phyloP scores from a whole-genome alignment of 1,140 invertebrate species.

The Psilanteris sp. region DNA sequence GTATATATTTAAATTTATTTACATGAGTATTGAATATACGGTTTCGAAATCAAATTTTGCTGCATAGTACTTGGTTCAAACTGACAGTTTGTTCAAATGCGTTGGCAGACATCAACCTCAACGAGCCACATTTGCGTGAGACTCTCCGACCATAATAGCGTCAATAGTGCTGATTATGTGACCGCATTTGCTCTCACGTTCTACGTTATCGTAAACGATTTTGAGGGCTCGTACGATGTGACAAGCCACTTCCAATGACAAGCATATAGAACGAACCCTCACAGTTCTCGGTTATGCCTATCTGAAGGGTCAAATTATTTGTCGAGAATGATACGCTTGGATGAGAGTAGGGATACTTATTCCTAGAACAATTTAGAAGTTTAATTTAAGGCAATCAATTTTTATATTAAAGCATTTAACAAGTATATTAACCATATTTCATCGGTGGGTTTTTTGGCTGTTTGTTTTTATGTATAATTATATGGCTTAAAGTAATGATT shows the following conservation, averaged over 20 bases:
- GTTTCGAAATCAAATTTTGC: constrained; percentile 39
- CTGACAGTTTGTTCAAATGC: constrained; percentile 47
- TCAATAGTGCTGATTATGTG: constrained; percentile 76
- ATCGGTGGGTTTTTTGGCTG: too few relatives aligned
- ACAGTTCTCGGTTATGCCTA: constrained; percentile 37
- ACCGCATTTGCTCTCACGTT: constrained; percentile 63
- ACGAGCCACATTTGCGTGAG: constrained; percentile 64
- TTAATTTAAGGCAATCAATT: too few relatives aligned
- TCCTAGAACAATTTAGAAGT: constrained; percentile 35
- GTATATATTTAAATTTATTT: constrained; percentile 51
- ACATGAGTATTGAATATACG: too few relatives aligned
- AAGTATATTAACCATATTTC: too few relatives aligned
- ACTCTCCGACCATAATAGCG: constrained; percentile 66
- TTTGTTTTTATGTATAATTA: too few relatives aligned
- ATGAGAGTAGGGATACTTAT: constrained; percentile 37
- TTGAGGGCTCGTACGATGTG: constrained; percentile 58
- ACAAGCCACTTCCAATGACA: constrained; percentile 64
- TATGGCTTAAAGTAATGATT: too few relatives aligned
- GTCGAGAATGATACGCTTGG: constrained; percentile 38
- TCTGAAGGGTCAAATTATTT: constrained; percentile 44
- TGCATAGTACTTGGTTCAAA: constrained; percentile 14
- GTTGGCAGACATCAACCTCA: constrained; percentile 56
- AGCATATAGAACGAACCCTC: constrained; percentile 39
- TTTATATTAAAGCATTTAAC: too few relatives aligned
- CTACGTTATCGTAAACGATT: constrained; percentile 53